phyloP scores from a whole-genome alignment of 2,797 vertebrate species.

The Pelodytes ibericus region DNA sequence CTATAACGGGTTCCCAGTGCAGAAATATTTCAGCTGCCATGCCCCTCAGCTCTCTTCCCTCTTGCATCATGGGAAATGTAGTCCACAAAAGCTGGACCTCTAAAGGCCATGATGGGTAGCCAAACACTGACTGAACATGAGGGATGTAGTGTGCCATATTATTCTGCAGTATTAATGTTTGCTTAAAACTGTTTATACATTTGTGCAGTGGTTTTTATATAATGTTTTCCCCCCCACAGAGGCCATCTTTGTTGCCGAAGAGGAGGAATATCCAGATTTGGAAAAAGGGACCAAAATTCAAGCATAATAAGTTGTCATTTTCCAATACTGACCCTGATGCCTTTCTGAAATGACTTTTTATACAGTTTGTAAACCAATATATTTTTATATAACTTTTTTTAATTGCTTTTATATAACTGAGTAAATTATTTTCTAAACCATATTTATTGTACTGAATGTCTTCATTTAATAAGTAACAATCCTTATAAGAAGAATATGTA shows the following conservation, averaged over 20 bases:
- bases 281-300: constrained; percentile 76
- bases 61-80: too few relatives aligned
- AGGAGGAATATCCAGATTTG: constrained; percentile 74
- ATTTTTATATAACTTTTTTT: constrained; percentile 26
- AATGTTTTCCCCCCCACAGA: constrained; percentile 69
- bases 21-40: too few relatives aligned
- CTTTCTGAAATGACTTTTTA: constrained; percentile 27
- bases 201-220: too few relatives aligned
- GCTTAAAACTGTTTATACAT: background rate
- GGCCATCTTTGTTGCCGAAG: constrained; percentile 81
- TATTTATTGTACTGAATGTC: background rate
- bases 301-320: constrained; percentile 59
- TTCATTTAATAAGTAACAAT: background rate
- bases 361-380: constrained; percentile 19
- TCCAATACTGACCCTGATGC: background rate
- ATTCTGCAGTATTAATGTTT: too few relatives aligned
- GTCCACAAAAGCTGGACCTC: too few relatives aligned
- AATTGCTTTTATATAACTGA: constrained; percentile 31
- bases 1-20: background rate
- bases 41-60: too few relatives aligned
- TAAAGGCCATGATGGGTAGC: too few relatives aligned
- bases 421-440: background rate
- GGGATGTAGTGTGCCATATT: too few relatives aligned
- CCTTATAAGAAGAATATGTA: too few relatives aligned
- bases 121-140: too few relatives aligned